Conservation (phyloP, 2,113 vertebrate genomes). For the Asarcornis scutulata region DNA sequence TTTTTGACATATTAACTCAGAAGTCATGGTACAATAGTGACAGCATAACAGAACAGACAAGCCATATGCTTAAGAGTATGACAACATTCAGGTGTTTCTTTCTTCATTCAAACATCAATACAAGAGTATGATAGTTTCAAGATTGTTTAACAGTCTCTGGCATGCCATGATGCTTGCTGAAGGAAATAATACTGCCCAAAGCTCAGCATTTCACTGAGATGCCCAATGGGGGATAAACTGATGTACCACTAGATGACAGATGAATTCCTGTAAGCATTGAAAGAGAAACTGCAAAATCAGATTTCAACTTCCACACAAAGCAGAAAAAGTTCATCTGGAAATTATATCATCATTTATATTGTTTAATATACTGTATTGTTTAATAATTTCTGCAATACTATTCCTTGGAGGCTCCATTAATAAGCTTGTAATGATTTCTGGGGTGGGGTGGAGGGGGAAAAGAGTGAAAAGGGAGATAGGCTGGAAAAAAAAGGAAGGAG, state of each 20-base stretch:
- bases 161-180: accelerated
- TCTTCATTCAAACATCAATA: background rate
- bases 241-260: background rate
- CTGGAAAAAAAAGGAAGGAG: background rate
- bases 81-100: background rate
- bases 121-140: background rate
- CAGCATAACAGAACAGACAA: background rate
- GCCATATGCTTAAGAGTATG: background rate
- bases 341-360: background rate
- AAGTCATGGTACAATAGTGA: background rate
- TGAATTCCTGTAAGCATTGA: background rate
- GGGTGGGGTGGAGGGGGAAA: background rate
- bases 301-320: background rate
- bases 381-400: background rate
- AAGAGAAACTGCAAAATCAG: background rate
- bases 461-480: background rate
- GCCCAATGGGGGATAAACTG: accelerated
- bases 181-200: background rate
- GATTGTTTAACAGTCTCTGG: background rate
- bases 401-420: background rate
- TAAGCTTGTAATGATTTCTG: background rate
- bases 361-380: background rate
- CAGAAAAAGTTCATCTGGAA: background rate
- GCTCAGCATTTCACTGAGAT: background rate
- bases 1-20: background rate